Evolutionary conservation across 1,140 invertebrate species (phyloP).

Genomic region (Zaprionus ghesquierei): DNA sequence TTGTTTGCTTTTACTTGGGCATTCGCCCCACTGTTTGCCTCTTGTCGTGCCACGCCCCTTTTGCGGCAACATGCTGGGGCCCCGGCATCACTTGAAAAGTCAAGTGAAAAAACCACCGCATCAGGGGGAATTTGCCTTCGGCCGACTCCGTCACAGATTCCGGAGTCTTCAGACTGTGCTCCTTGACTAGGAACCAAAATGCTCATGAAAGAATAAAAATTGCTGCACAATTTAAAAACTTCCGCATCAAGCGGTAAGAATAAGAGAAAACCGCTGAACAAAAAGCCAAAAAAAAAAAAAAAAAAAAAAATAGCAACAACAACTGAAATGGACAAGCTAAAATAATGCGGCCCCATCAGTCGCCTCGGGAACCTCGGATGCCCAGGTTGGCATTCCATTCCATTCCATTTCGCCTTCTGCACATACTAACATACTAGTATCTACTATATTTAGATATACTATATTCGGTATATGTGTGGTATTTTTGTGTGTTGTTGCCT

Average conservation of each 20-base stretch:
- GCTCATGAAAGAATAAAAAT: slow-evolving; percentile 61
- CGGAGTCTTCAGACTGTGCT: neutral
- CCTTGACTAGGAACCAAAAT: slow-evolving; percentile 30
- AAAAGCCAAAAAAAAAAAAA: slow-evolving; percentile 16
- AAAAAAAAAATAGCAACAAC: slow-evolving; percentile 26
- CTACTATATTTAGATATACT: slow-evolving; percentile 19
- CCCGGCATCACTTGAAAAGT: slow-evolving; percentile 55
- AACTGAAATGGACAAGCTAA: slow-evolving; percentile 16
- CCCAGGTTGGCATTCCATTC: slow-evolving; percentile 29
- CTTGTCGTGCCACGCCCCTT: neutral
- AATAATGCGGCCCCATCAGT: slow-evolving; percentile 45
- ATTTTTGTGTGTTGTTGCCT: slow-evolving; percentile 4
- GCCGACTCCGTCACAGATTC: slow-evolving; percentile 11
- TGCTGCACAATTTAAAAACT: slow-evolving; percentile 74
- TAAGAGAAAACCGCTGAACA: slow-evolving; percentile 46
- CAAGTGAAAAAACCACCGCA: slow-evolving; percentile 48
- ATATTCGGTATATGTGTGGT: neutral
- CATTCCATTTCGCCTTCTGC: too few relatives aligned
- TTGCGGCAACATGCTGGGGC: neutral
- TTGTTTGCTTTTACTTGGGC: slow-evolving; percentile 52
- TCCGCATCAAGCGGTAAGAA: slow-evolving; percentile 61
- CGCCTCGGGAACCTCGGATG: slow-evolving; percentile 1
- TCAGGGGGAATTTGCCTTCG: slow-evolving; percentile 18
- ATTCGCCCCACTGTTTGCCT: neutral
- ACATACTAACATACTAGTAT: slow-evolving; percentile 5